These are phyloP conservation scores for human (Homo sapiens) DNA, from an alignment of 2,113 vertebrate genomes.

Conservation along the genomic window DNA sequence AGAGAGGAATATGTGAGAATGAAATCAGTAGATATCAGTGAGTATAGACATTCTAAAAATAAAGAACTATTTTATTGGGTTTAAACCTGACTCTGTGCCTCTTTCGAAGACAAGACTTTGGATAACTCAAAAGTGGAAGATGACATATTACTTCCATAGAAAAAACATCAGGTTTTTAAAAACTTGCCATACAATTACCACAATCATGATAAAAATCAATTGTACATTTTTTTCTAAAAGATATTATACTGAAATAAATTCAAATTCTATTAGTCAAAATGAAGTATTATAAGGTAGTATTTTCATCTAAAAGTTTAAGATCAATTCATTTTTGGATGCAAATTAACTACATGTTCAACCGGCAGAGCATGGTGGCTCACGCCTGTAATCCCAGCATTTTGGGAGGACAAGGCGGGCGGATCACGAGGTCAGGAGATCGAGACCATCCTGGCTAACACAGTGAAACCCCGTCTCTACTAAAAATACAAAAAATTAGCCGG, in stretches of 20 bases:
- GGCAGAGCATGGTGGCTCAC: fast-evolving
- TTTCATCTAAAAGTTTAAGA: background rate
- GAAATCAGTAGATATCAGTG: background rate
- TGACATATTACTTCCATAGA: background rate
- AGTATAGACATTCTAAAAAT: background rate
- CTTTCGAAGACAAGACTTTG: background rate
- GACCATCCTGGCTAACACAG: too few species aligned
- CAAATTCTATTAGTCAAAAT: background rate
- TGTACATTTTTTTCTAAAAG: background rate
- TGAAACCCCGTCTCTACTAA: too few species aligned
- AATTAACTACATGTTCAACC: background rate
- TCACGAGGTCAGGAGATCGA: too few species aligned
- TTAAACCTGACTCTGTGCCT: background rate
- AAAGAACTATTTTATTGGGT: background rate
- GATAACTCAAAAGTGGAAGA: background rate
- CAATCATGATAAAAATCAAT: constrained; percentile 33
- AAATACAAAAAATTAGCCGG: too few species aligned
- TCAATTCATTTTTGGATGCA: background rate
- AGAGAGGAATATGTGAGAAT: background rate
- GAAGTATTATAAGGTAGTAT: constrained; percentile 12
- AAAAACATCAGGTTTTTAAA: background rate
- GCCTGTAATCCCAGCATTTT: too few species aligned
- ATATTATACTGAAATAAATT: background rate
- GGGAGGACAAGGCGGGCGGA: too few species aligned
- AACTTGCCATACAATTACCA: background rate